A percentile compares a stretch with the other conserved stretches of the same genome.
These are phyloP conservation scores for Cheilosia urbana DNA, from an alignment of 2,888 invertebrate species.

Conservation along the genomic window DNA sequence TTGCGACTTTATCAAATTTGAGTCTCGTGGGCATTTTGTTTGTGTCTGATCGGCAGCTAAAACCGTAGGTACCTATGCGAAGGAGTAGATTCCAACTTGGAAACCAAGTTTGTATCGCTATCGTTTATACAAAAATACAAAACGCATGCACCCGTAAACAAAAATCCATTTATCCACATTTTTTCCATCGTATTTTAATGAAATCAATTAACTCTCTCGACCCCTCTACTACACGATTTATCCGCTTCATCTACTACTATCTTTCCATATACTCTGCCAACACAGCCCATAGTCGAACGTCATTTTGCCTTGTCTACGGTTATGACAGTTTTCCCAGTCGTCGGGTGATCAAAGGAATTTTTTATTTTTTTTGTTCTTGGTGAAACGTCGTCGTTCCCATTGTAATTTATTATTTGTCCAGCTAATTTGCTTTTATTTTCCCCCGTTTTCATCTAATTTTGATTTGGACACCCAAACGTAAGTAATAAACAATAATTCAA, in stretches of 20 bases:
- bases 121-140: no score
- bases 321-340: slow-evolving; percentile 52
- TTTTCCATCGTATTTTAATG: no score
- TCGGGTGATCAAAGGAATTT: slow-evolving; percentile 59
- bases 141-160: no score
- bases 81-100: no score
- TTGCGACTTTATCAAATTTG: no score
- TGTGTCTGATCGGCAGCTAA: no score
- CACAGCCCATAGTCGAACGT: slow-evolving; percentile 33
- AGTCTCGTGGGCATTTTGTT: no score
- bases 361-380: slow-evolving; percentile 49
- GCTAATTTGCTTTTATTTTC: slow-evolving; percentile 42
- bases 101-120: no score
- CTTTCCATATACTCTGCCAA: slow-evolving; percentile 9
- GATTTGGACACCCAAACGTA: slow-evolving; percentile 31
- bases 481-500: slow-evolving; percentile 29
- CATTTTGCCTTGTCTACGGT: slow-evolving; percentile 39
- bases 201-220: background rate
- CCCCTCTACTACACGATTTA: background rate
- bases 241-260: slow-evolving; percentile 25
- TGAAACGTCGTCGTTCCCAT: slow-evolving; percentile 59
- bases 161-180: no score
- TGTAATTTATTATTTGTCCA: slow-evolving; percentile 41
- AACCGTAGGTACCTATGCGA: no score
- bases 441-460: slow-evolving; percentile 27